phyloP scores from a whole-genome alignment of 2,797 vertebrate genomes.

The Cephalopachus bancanus region DNA sequence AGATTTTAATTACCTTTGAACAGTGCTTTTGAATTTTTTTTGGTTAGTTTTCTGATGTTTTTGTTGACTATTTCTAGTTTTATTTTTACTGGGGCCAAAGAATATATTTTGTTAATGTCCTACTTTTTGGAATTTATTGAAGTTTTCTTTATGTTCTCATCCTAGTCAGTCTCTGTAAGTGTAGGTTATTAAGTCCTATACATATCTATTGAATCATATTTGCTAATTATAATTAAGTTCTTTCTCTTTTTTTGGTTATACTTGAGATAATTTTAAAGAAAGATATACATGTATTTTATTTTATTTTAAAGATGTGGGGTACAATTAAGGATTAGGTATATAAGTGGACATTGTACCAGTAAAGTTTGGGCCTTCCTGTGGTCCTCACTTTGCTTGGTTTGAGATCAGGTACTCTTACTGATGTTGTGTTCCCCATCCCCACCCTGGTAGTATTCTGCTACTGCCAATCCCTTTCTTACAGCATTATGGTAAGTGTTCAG shows the following conservation, averaged over 20 bases:
- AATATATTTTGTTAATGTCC: background rate
- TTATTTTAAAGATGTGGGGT: too few species aligned
- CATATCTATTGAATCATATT: background rate
- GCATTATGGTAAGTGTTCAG: too few species aligned
- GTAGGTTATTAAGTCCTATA: background rate
- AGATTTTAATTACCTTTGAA: background rate
- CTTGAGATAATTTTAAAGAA: background rate
- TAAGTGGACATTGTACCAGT: too few species aligned
- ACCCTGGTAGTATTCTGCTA: too few species aligned
- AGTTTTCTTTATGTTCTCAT: constrained; percentile 1
- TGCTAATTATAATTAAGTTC: background rate
- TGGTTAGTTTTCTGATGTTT: background rate
- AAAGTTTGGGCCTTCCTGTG: too few species aligned
- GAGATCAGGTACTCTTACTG: too few species aligned
- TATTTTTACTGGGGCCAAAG: background rate
- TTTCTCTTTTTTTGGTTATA: background rate
- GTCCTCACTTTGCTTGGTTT: too few species aligned
- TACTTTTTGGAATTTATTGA: background rate
- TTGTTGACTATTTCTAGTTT: constrained; percentile 44
- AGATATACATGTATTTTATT: too few species aligned
- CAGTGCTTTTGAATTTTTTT: background rate
- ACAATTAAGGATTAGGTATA: too few species aligned
- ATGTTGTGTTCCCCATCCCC: too few species aligned
- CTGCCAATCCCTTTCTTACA: too few species aligned
- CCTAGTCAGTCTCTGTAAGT: constrained; percentile 24